Evolutionary conservation across 2,888 invertebrate genomes (phyloP).

Genomic region (Alitta virens): DNA sequence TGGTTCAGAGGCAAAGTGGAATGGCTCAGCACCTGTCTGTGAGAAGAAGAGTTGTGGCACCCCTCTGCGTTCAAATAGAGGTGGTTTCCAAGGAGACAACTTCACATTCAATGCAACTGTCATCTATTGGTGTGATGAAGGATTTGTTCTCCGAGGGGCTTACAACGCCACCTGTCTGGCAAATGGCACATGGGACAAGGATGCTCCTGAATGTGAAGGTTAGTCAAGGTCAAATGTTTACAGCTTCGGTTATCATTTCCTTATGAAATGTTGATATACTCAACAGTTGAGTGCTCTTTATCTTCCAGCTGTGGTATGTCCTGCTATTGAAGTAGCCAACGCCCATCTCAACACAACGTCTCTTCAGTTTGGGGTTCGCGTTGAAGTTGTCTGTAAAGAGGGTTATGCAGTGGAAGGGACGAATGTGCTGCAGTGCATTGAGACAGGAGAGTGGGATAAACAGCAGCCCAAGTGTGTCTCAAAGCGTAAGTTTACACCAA

Average conservation of each 20-base stretch:
- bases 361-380: background rate
- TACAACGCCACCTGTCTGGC: slow-evolving; percentile 7
- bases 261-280: no score
- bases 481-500: no score
- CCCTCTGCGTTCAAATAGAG: slow-evolving; percentile 18
- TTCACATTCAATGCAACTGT: background rate
- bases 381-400: slow-evolving; percentile 21
- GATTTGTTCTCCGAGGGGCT: slow-evolving; percentile 8
- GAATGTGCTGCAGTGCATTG: slow-evolving; percentile 17
- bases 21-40: slow-evolving; percentile 40
- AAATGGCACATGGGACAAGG: slow-evolving; percentile 1
- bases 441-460: slow-evolving; percentile 17
- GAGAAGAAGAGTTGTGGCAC: slow-evolving; percentile 33
- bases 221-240: no score
- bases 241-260: no score
- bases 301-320: no score
- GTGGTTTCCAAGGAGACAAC: slow-evolving; percentile 4
- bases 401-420: slow-evolving; percentile 22
- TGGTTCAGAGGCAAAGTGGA: slow-evolving; percentile 45
- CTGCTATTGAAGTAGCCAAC: no score
- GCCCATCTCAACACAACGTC: no score
- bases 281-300: no score
- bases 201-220: no score
- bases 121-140: slow-evolving; percentile 3
- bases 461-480: background rate